phyloP scores from a whole-genome alignment of 2,888 invertebrate genomes.

The Ligdia adustata region DNA sequence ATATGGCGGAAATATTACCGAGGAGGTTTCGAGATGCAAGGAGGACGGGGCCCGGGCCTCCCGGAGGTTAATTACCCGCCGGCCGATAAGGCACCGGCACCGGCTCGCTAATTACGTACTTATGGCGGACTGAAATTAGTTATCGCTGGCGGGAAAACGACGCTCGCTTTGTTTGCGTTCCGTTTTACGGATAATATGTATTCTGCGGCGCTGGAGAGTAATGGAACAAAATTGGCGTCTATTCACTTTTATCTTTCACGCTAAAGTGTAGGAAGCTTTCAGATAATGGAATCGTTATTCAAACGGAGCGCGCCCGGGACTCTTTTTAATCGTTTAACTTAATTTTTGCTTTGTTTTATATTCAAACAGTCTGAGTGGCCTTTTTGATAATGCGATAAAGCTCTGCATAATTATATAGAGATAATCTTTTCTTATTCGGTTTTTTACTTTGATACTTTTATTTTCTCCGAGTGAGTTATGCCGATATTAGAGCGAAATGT shows the following conservation, averaged over 20 bases:
- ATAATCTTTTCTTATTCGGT: slow-evolving; percentile 15
- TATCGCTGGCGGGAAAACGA: slow-evolving; percentile 81
- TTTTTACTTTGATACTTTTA: slow-evolving; percentile 33
- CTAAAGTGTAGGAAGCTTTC: slow-evolving; percentile 58
- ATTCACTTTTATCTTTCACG: slow-evolving; percentile 77
- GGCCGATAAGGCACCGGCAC: slow-evolving; percentile 83
- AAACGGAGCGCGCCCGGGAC: slow-evolving; percentile 61
- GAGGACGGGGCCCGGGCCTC: slow-evolving; percentile 58
- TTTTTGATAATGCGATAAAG: slow-evolving; percentile 23
- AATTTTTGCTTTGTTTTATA: slow-evolving; percentile 65
- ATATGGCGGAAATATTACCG: slow-evolving; percentile 83
- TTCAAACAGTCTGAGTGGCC: slow-evolving; percentile 42
- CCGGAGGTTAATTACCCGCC: slow-evolving; percentile 82
- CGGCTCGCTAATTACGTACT: slow-evolving; percentile 84
- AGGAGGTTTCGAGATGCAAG: slow-evolving; percentile 79
- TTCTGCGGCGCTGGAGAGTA: slow-evolving; percentile 73
- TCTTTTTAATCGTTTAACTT: slow-evolving; percentile 78
- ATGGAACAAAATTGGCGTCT: slow-evolving; percentile 80
- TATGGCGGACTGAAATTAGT: slow-evolving; percentile 84
- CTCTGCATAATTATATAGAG: slow-evolving; percentile 23
- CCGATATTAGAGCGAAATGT: slow-evolving; percentile 54
- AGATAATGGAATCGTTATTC: slow-evolving; percentile 80
- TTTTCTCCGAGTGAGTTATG: slow-evolving; percentile 37
- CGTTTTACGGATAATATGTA: slow-evolving; percentile 81
- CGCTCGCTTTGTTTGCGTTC: slow-evolving; percentile 82